Evolutionary conservation across 2,113 vertebrate species (phyloP), one percentile per base, ranked within the genome.

Genomic region (Dipodomys merriami): DNA sequence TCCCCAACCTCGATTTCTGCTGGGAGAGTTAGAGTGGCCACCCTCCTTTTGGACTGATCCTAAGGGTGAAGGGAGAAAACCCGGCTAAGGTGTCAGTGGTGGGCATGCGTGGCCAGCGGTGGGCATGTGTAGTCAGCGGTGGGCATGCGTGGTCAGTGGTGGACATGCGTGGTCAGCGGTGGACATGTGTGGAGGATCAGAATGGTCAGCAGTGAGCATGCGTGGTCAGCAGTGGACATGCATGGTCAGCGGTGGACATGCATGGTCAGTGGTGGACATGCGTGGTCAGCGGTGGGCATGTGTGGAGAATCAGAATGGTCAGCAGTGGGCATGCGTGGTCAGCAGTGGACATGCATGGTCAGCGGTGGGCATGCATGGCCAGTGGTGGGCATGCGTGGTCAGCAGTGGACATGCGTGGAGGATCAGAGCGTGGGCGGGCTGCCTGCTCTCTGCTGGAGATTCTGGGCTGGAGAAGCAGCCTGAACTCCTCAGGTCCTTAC

Each of bases 131-230:
- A 39, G 0, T n/a, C 5, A 46, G 76, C 22, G 1, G 5, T 1
- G n/a, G 23, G 29, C 20, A 12, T 0, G 0, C 10, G 19, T 0
- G 1, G 46, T 39, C 35, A 39, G 35, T 4, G 4, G 35, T 39
- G 35, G 35, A 4, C 35, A 39, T 39, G 4, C 35, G 4, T 39
- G 49, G 0, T n/a, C 5, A 46, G 76, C 22, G 3, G 5, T 1
- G n/a, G 23, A 22, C 20, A 12, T 0, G 0, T 10, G 22, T 0
- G 1, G 44, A 30, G 30, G 39, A 23, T n/a, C 20, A 0, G 27
- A 20, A n/a, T n/a, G 35, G 35, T 39, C 35, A 39, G 35, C 35
- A 4, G 35, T 39, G 35, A 4, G 3, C 35, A 39, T 39, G 35
- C 35, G 4, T 39, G 3, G 35, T 4, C 35, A 39, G 35, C 35